These are phyloP conservation scores for Clistopyga incitator DNA, from an alignment of 2,888 invertebrate species.

Conservation along the genomic window DNA sequence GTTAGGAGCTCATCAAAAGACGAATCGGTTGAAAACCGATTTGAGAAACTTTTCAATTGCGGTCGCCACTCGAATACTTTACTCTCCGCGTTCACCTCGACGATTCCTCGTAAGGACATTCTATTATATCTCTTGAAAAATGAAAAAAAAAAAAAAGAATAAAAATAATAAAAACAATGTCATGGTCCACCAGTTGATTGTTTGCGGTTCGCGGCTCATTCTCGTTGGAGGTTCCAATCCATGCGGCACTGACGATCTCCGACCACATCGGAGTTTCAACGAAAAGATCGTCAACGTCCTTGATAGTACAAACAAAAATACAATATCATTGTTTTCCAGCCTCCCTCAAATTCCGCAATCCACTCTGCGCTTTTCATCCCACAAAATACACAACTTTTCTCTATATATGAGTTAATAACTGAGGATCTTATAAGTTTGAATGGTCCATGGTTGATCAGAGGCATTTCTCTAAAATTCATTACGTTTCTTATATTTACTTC, in stretches of 20 bases:
- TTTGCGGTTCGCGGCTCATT: conserved; percentile 33
- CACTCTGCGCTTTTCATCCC: background rate
- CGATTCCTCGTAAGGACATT: conserved; percentile 36
- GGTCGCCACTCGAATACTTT: conserved; percentile 33
- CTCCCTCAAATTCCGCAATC: background rate
- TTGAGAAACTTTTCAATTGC: conserved; percentile 63
- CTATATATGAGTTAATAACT: background rate
- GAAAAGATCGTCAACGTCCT: conserved; percentile 10
- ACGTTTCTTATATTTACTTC: too few relatives aligned
- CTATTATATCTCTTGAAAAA: conserved; percentile 24
- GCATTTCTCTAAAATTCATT: too few relatives aligned
- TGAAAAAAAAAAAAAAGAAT: background rate
- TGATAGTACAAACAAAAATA: background rate
- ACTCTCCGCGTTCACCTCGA: conserved; percentile 7
- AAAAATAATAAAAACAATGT: conserved; percentile 25
- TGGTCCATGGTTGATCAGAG: too few relatives aligned
- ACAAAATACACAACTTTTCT: background rate
- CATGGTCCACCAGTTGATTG: conserved; percentile 27
- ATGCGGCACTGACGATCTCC: conserved; percentile 7
- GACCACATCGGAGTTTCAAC: conserved; percentile 27
- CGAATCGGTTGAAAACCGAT: conserved; percentile 65
- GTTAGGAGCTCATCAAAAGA: conserved; percentile 65
- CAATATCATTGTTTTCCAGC: background rate
- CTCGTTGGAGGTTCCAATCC: conserved; percentile 14
- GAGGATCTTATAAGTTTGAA: too few relatives aligned